A percentile compares a stretch with the other conserved stretches of the same genome.
These are phyloP conservation scores for Falco berigora DNA, from an alignment of 2,797 vertebrate genomes.

Conservation along the genomic window DNA sequence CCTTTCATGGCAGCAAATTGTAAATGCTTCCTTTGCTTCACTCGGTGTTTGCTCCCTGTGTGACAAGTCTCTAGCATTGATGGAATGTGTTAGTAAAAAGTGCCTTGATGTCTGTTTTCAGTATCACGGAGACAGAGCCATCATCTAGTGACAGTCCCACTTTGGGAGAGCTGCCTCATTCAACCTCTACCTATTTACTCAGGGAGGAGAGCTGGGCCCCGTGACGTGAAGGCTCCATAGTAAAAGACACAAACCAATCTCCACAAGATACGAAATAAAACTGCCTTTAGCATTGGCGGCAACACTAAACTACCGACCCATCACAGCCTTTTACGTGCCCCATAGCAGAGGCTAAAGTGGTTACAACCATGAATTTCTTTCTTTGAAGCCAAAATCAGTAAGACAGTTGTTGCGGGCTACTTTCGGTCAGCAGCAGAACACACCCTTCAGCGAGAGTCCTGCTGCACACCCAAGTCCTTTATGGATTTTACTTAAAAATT, in stretches of 20 bases:
- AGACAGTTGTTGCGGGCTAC: neutral
- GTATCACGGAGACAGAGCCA: neutral
- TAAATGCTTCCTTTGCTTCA: conserved; percentile 45
- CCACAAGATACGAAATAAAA: neutral
- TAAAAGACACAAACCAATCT: neutral
- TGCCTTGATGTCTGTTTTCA: conserved; percentile 18
- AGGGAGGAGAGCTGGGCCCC: neutral
- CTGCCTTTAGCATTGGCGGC: neutral
- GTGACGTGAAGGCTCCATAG: neutral
- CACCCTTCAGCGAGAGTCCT: neutral
- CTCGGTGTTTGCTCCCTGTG: neutral
- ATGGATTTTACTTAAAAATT: neutral
- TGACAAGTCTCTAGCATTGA: conserved; percentile 43
- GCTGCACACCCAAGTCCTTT: neutral
- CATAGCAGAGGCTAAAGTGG: neutral
- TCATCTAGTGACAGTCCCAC: neutral
- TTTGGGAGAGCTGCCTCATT: neutral
- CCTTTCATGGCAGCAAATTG: conserved; percentile 50
- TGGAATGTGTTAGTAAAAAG: conserved; percentile 52
- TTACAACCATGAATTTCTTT: neutral
- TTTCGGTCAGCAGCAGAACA: neutral
- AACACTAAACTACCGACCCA: neutral
- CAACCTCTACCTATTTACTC: neutral
- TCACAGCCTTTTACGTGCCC: neutral
- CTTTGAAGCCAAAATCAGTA: neutral